Evolutionary conservation across 2,797 vertebrate genomes (phyloP).

Genomic region (Myioborus melanocephalus): DNA sequence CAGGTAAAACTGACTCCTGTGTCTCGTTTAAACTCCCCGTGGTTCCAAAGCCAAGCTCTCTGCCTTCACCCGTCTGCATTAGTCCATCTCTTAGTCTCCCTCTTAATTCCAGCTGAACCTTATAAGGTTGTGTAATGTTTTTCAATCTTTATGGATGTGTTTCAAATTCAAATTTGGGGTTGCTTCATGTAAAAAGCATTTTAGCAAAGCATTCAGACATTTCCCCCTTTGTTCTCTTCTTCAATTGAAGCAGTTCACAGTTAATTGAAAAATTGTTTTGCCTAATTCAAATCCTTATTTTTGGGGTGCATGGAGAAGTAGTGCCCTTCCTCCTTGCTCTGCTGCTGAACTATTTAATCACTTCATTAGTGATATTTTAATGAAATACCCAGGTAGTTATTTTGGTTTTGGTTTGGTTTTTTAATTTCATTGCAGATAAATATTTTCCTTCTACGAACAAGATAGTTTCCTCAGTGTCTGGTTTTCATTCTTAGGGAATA

Average conservation of each 20-base stretch:
- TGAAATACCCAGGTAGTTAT: not conserved
- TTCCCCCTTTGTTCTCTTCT: not conserved
- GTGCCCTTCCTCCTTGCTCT: not conserved
- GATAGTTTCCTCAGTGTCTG: slow-evolving; percentile 10
- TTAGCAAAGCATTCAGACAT: not conserved
- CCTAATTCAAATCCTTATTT: not conserved
- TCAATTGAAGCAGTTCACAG: not conserved
- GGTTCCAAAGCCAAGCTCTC: not conserved
- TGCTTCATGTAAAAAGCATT: not conserved
- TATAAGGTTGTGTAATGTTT: not conserved
- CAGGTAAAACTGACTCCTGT: not conserved
- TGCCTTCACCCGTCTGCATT: not conserved
- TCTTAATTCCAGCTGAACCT: not conserved
- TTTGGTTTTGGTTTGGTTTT: not conserved
- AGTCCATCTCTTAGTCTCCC: not conserved
- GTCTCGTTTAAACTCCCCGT: not conserved
- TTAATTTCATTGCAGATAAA: not conserved
- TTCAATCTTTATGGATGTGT: not conserved
- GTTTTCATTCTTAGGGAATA: slow-evolving; percentile 29
- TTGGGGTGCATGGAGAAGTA: not conserved
- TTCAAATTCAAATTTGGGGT: not conserved
- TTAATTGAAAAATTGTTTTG: not conserved
- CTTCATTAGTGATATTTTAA: not conserved
- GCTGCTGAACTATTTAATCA: not conserved
- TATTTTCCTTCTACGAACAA: slow-evolving; percentile 37